Percentiles rank a stretch among this genome's conserved stretches.
Evolutionary conservation across 2,888 invertebrate species (phyloP).

Genomic region (Zaprionus obscuricornis): DNA sequence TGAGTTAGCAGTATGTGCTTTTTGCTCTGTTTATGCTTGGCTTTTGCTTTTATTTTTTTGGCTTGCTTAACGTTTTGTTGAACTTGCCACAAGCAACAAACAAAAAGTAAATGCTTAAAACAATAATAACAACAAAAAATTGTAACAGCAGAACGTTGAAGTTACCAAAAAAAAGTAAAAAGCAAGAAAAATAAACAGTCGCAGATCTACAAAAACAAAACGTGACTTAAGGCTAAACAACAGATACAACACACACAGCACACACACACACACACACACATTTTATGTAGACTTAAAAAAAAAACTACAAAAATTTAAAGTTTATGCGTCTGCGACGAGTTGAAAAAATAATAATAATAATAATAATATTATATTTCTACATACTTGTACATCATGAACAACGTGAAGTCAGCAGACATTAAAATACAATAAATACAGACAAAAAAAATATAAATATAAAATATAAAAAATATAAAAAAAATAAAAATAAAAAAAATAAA

Average conservation of each 20-base stretch:
- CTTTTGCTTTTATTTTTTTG: constrained; percentile 22
- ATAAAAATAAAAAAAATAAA: constrained; percentile 24
- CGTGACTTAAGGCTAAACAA: constrained; percentile 68
- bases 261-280: neutral
- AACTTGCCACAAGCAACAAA: constrained; percentile 56
- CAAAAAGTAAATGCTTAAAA: constrained; percentile 31
- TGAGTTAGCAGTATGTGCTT: constrained; percentile 71
- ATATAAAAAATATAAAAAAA: no score
- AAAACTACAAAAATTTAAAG: constrained; percentile 3
- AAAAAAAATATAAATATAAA: no score
- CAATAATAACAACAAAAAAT: constrained; percentile 42
- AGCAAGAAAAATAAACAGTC: constrained; percentile 51
- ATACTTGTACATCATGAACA: constrained; percentile 1
- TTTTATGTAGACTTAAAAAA: constrained; percentile 5
- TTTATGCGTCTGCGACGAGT: constrained; percentile 48
- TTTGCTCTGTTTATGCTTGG: no score
- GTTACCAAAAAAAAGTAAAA: constrained; percentile 21
- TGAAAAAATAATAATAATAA: no score
- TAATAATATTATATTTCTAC: constrained; percentile 8
- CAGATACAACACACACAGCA: neutral
- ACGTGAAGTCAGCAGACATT: no score
- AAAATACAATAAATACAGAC: neutral
- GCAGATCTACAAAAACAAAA: constrained; percentile 69
- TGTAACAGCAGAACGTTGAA: constrained; percentile 30
- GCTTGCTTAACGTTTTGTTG: constrained; percentile 37